Conservation (phyloP, 2,888 invertebrate genomes). For the Brenthis hecate region DNA sequence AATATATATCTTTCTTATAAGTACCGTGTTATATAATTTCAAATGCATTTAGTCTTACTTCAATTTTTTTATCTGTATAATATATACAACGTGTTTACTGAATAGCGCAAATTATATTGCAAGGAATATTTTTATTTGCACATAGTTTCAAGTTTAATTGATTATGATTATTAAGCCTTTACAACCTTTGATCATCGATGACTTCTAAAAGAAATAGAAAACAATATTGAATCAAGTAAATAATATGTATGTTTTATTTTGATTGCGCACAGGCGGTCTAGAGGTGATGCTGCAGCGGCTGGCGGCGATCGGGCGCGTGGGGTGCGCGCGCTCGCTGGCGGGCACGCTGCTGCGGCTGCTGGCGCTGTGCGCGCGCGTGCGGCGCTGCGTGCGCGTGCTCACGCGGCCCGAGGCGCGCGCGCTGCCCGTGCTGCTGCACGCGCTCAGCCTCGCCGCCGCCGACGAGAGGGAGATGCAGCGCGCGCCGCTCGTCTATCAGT, state of each 20-base stretch:
- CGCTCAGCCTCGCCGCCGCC: conserved; percentile 86
- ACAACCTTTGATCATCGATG: neutral
- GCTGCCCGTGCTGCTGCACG: conserved; percentile 91
- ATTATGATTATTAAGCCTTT: neutral
- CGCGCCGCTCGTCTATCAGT: conserved; percentile 92
- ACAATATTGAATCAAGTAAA: no score
- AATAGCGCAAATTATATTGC: no score
- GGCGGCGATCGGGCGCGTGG: conserved; percentile 92
- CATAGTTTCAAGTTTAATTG: neutral
- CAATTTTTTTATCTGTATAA: no score
- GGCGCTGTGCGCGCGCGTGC: conserved; percentile 94
- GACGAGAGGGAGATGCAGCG: conserved; percentile 86
- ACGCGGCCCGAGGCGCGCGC: conserved; percentile 93
- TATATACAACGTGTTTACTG: no score
- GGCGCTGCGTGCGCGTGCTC: conserved; percentile 93
- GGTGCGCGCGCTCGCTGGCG: conserved; percentile 92
- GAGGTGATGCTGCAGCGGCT: conserved; percentile 93
- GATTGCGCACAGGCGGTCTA: conserved; percentile 69
- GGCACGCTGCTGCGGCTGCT: conserved; percentile 95
- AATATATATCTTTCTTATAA: no score
- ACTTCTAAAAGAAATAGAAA: no score
- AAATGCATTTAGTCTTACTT: no score
- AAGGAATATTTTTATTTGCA: no score
- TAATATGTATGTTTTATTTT: neutral
- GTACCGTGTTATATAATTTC: no score